Evolutionary conservation across 2,113 vertebrate species (phyloP).

Genomic region (Sebastes schlegelii): DNA sequence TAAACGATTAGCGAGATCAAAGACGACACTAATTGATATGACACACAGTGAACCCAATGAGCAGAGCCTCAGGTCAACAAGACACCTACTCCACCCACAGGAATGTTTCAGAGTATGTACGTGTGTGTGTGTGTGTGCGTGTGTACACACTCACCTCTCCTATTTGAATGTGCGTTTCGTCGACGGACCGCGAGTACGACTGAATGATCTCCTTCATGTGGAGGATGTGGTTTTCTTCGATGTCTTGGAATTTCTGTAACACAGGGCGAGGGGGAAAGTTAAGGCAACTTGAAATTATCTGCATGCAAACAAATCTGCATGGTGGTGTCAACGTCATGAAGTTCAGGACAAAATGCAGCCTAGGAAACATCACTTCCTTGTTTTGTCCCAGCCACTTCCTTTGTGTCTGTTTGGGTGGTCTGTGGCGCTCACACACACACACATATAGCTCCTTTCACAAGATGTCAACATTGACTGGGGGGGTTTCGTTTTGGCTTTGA

Average conservation of each 20-base stretch:
- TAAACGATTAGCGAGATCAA: constrained; percentile 77
- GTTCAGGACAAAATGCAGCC: constrained; percentile 1
- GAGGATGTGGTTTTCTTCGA: constrained; percentile 94
- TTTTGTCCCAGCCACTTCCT: constrained; percentile 49
- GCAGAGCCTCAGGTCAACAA: constrained; percentile 54
- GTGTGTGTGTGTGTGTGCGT: constrained; percentile 14
- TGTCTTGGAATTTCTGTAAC: constrained; percentile 96
- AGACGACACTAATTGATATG: constrained; percentile 73
- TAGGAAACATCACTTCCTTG: constrained; percentile 27
- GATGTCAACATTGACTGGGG: constrained; percentile 17
- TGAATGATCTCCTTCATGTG: constrained; percentile 97
- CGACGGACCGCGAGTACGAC: constrained; percentile 91
- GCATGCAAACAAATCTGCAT: not conserved
- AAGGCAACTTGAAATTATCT: not conserved
- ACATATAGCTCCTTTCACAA: not conserved
- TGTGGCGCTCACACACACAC: not conserved
- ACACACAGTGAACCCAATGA: constrained; percentile 65
- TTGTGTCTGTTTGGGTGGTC: constrained; percentile 73
- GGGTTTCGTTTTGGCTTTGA: constrained; percentile 42
- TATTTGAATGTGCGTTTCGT: constrained; percentile 94
- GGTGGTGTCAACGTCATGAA: not conserved
- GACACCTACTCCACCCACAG: constrained; percentile 68
- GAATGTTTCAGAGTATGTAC: constrained; percentile 54
- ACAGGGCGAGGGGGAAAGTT: constrained; percentile 47
- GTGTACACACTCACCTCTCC: constrained; percentile 88